Base-by-base conservation (phyloP, 2,113 vertebrate species). In the Seriola aureovittata region DNA sequence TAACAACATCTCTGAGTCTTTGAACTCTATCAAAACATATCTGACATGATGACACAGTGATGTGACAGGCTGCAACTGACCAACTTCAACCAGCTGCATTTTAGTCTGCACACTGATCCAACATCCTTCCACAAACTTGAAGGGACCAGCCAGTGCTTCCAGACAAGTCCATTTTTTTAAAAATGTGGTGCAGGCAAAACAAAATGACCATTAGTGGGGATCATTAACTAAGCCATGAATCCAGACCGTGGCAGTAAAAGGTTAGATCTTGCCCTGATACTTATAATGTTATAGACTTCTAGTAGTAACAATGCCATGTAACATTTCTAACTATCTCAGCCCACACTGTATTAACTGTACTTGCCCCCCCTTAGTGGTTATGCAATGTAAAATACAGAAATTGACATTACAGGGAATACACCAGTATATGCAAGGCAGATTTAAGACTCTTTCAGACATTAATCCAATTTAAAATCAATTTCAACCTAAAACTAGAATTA, bases 21-120 rank as follows among this genome's bases (percentile, higher is more conserved):
- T 80, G 29, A 84, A 83, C 46, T 73, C 65, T 19, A 82, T 78
- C 71, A 72, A 73, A 86, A 73, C 54, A 86, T 8, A 70, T 90
- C 65, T 42, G 66, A 86, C 77, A 82, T 74, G 71, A 88, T 12
- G 64, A 42, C 32, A 54, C 68, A 38, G 79, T 80, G 84, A 87
- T 46, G 78, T 90, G 87, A 85, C 85, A 79, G 65, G 55, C 72
- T 71, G 77, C 65, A 72, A 76, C 58, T 16, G 46, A 83, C 67
- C 71, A 32, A 70, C 83, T 87, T 3, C 54, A 71, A 34, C n/a
- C 57, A 1, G 46, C 23, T 55, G 48, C 54, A 73, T 50, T 46
- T 38, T n/a, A 44, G 32, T 75, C 63, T 38, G 21, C 48, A 72
- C 17, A 50, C 80, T 36, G 9, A 10, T 58, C 25, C 19, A 12